A percentile compares a stretch with the other conserved stretches of the same genome.
phyloP scores from a whole-genome alignment of 2,113 vertebrate species.

The Triplophysa tibetana region DNA sequence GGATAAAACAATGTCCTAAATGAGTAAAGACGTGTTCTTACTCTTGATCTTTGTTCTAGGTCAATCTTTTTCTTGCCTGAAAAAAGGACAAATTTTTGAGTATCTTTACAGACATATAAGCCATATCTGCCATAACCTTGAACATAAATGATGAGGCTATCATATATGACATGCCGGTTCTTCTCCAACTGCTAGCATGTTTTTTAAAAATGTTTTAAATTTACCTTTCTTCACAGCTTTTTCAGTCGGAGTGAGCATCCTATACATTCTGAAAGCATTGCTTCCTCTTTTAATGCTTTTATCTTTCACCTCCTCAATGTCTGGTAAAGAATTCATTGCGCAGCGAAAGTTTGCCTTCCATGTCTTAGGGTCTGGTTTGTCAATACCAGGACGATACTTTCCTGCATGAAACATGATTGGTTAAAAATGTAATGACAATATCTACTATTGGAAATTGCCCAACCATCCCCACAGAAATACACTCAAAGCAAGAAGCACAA shows the following conservation, averaged over 20 bases:
- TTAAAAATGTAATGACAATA: neutral
- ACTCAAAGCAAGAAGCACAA: neutral
- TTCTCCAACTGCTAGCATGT: neutral
- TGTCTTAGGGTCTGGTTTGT: constrained; percentile 87
- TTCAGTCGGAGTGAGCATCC: constrained; percentile 80
- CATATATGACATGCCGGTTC: too few relatives aligned
- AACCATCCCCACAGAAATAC: neutral
- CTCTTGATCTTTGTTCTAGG: constrained; percentile 50
- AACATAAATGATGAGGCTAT: neutral
- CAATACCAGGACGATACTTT: constrained; percentile 84
- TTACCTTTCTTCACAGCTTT: constrained; percentile 85
- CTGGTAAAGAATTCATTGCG: constrained; percentile 88
- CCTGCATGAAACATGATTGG: constrained; percentile 63
- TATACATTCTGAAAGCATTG: constrained; percentile 87
- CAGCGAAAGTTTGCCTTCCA: constrained; percentile 91
- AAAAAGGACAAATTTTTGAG: neutral
- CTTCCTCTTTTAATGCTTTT: constrained; percentile 89
- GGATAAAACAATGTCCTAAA: too few relatives aligned
- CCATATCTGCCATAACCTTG: neutral
- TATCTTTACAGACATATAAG: too few relatives aligned
- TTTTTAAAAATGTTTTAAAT: neutral
- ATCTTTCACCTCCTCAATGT: constrained; percentile 90
- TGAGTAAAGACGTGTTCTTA: constrained; percentile 19
- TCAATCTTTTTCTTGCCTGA: constrained; percentile 57
- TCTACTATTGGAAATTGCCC: neutral